Percentiles rank a stretch among this genome's conserved stretches.
Conservation (phyloP, 1,140 invertebrate species). For the Pogonomyrmex barbatus region DNA sequence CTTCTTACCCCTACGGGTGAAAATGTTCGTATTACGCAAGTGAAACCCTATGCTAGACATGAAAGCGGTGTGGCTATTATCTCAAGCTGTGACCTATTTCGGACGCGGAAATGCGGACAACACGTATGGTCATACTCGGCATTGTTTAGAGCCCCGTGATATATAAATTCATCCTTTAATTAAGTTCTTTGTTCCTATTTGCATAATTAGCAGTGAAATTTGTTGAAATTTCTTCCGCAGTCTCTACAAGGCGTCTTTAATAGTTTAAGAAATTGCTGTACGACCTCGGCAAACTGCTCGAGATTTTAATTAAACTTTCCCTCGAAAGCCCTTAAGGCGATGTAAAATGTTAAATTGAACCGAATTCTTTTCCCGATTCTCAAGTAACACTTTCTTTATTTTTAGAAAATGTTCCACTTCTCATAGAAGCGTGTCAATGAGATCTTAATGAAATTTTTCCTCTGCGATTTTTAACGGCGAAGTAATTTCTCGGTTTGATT, state of each 20-base stretch:
- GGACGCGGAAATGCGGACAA: neutral
- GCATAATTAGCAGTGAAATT: conserved; percentile 56
- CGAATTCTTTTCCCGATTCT: conserved; percentile 54
- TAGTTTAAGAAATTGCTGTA: conserved; percentile 62
- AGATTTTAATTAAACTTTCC: conserved; percentile 64
- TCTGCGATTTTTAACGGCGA: conserved; percentile 10
- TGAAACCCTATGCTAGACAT: neutral
- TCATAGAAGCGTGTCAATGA: conserved; percentile 53
- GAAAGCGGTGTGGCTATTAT: conserved; percentile 23
- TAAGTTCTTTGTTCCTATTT: conserved; percentile 38
- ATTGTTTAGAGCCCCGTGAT: neutral
- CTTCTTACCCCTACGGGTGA: conserved; percentile 23
- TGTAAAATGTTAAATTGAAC: conserved; percentile 63
- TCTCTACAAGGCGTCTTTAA: conserved; percentile 26
- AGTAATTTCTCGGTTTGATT: conserved; percentile 57
- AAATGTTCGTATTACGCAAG: conserved; percentile 41
- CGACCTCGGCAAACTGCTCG: conserved; percentile 47
- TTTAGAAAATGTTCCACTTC: conserved; percentile 35
- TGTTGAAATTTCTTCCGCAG: conserved; percentile 34
- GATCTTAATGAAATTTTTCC: conserved; percentile 58
- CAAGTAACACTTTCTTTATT: conserved; percentile 62
- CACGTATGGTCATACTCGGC: neutral
- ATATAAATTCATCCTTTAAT: conserved; percentile 6
- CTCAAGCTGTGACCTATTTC: conserved; percentile 27
- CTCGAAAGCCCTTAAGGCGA: conserved; percentile 45